These are phyloP conservation scores for Paramuricea clavata DNA, from an alignment of 92 coral and sea anemone genomes.

Conservation along the genomic window DNA sequence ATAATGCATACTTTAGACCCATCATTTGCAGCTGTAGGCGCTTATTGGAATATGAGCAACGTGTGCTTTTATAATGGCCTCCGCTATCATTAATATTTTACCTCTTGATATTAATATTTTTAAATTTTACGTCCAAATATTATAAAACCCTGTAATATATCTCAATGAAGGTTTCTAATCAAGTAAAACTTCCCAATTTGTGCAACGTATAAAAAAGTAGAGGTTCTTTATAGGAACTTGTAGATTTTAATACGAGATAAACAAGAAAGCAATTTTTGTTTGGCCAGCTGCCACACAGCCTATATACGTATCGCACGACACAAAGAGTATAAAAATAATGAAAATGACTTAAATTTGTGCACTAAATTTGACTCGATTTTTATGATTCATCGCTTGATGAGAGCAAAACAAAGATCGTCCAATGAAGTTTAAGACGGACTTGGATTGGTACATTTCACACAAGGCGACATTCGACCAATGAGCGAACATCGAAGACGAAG, in stretches of 20 bases:
- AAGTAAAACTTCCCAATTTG: neutral
- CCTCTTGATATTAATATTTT: no score
- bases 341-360: neutral
- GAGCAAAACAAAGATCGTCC: constrained; percentile 34
- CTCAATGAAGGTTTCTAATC: neutral
- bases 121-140: neutral
- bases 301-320: neutral
- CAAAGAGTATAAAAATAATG: neutral
- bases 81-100: no score
- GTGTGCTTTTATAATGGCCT: no score
- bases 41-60: constrained; percentile 9
- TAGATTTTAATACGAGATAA: neutral
- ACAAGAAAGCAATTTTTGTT: neutral
- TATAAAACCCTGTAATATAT: neutral
- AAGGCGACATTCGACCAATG: constrained; percentile 52
- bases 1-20: no score
- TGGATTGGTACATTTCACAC: constrained; percentile 54
- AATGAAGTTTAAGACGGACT: constrained; percentile 33
- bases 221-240: neutral
- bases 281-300: constrained; percentile 19
- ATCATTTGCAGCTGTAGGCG: constrained; percentile 41
- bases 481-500: constrained; percentile 54
- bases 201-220: neutral
- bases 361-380: neutral
- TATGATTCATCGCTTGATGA: constrained; percentile 11